Percentiles rank a stretch among this genome's conserved stretches.
Conservation (phyloP, 2,888 invertebrate species). For the Entomobrya multifasciata region DNA sequence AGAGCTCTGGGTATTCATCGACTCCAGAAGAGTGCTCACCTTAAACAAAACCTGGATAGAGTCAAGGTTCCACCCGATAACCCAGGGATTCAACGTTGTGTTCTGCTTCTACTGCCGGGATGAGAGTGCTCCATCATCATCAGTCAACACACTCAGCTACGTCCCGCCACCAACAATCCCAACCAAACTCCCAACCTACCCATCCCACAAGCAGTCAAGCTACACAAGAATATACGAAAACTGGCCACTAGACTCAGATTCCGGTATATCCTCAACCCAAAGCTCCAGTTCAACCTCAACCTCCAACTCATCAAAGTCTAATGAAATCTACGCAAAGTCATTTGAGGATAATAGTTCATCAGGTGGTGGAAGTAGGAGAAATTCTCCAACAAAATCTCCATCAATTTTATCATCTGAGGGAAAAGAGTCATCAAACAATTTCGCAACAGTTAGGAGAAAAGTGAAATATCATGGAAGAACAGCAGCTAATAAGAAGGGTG, state of each 20-base stretch:
- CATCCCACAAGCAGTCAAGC: not conserved
- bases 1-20: slow-evolving; percentile 78
- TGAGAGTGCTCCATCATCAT: slow-evolving; percentile 29
- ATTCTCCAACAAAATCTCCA: slow-evolving; percentile 61
- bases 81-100: slow-evolving; percentile 69
- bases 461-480: slow-evolving; percentile 68
- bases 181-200: slow-evolving; percentile 1
- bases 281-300: slow-evolving; percentile 63
- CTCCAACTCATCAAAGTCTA: slow-evolving; percentile 33
- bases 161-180: slow-evolving; percentile 45
- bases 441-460: slow-evolving; percentile 76
- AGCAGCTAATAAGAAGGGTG: slow-evolving; percentile 43
- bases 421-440: slow-evolving; percentile 59
- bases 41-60: slow-evolving; percentile 74
- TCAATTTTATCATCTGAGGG: slow-evolving; percentile 48
- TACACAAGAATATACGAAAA: slow-evolving; percentile 77
- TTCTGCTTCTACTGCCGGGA: slow-evolving; percentile 77
- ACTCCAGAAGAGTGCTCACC: slow-evolving; percentile 74
- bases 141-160: not conserved
- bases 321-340: slow-evolving; percentile 47
- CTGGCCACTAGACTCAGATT: slow-evolving; percentile 79
- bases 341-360: slow-evolving; percentile 15
- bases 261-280: slow-evolving; percentile 74
- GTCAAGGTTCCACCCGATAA: slow-evolving; percentile 72
- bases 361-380: slow-evolving; percentile 14